These are phyloP conservation scores for Ormyrus thymus DNA, from an alignment of 2,888 invertebrate species.

Conservation along the genomic window DNA sequence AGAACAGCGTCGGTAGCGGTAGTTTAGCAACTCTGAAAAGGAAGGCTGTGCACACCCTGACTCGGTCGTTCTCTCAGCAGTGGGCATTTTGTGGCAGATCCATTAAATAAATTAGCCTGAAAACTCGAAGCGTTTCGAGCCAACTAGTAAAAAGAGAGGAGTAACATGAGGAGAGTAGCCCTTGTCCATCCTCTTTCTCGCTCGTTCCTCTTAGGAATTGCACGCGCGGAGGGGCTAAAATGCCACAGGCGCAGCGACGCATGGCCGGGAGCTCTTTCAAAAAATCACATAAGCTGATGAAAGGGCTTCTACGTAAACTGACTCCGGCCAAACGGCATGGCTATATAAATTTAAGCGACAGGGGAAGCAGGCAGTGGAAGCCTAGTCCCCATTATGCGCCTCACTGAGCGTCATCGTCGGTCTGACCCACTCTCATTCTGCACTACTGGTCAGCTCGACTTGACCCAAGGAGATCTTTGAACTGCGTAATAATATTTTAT, in stretches of 20 bases:
- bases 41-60: constrained; percentile 2
- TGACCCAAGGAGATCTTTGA: too few relatives aligned
- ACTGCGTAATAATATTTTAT: too few relatives aligned
- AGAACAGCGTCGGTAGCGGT: not conserved
- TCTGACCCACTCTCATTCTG: not conserved
- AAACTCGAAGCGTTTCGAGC: constrained; percentile 14
- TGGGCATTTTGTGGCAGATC: constrained; percentile 34
- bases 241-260: constrained; percentile 10
- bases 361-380: not conserved
- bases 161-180: constrained; percentile 1
- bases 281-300: constrained; percentile 40
- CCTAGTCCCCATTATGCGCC: not conserved
- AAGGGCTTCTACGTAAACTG: constrained; percentile 42
- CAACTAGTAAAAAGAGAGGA: not conserved
- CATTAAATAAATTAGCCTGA: constrained; percentile 52
- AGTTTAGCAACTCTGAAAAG: constrained; percentile 35
- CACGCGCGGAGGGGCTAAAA: not conserved
- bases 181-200: constrained; percentile 11
- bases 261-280: constrained; percentile 6
- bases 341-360: constrained; percentile 19
- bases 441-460: too few relatives aligned
- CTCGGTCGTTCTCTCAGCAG: not conserved
- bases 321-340: not conserved
- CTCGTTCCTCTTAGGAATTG: not conserved
- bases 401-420: not conserved